These are phyloP conservation scores for Hyles vespertilio DNA, from an alignment of 1,140 invertebrate species.

Conservation along the genomic window DNA sequence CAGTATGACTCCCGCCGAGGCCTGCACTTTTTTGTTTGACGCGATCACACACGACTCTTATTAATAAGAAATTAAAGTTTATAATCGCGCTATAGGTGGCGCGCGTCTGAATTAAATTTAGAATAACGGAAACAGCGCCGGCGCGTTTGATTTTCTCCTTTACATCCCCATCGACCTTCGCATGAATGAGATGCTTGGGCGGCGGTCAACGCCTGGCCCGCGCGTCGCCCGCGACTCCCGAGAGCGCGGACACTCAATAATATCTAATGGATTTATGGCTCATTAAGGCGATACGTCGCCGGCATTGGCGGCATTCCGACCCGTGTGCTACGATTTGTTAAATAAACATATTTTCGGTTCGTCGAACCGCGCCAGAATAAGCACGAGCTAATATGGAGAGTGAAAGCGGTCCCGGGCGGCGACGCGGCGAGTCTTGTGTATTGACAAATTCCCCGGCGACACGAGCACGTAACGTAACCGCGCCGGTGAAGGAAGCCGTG, in stretches of 20 bases:
- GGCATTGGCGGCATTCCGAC: slow-evolving; percentile 38
- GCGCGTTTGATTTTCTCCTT: slow-evolving; percentile 37
- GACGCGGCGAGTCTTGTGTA: no score
- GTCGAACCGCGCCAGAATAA: slow-evolving; percentile 38
- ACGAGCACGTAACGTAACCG: slow-evolving; percentile 26
- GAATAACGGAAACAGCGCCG: slow-evolving; percentile 31
- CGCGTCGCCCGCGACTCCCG: slow-evolving; percentile 26
- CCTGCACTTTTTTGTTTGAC: slow-evolving; percentile 22
- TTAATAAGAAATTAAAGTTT: slow-evolving; percentile 22
- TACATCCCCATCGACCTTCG: slow-evolving; percentile 53
- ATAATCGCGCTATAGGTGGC: slow-evolving; percentile 14
- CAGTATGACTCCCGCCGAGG: slow-evolving; percentile 35
- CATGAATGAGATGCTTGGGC: slow-evolving; percentile 59
- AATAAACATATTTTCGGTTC: slow-evolving; percentile 41
- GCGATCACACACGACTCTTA: slow-evolving; percentile 19
- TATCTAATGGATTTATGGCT: slow-evolving; percentile 62
- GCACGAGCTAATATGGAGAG: slow-evolving; percentile 41
- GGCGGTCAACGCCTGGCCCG: slow-evolving; percentile 37
- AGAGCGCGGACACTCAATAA: slow-evolving; percentile 45
- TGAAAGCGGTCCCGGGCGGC: slow-evolving; percentile 42
- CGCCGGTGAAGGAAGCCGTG: not conserved
- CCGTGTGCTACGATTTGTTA: slow-evolving; percentile 28
- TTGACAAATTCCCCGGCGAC: slow-evolving; percentile 46
- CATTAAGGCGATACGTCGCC: slow-evolving; percentile 49
- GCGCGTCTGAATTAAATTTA: slow-evolving; percentile 45